Evolutionary conservation across 53 echinoderm and acorn worm species (phyloP), one percentile per base, ranked within the genome.

Genomic region (Patiria pectinifera): DNA sequence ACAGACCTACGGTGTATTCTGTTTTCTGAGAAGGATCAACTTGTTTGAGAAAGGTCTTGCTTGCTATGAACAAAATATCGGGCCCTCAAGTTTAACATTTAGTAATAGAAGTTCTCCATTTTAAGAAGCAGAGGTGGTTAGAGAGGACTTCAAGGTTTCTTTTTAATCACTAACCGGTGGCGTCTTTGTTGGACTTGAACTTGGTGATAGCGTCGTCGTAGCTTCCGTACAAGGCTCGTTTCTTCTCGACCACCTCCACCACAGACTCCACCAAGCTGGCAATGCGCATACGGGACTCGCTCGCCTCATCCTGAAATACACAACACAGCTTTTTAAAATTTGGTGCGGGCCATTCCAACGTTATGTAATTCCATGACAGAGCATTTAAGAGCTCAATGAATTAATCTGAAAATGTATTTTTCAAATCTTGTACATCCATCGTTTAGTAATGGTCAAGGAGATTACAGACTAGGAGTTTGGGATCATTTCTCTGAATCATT

Each of bases 201-300:
- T 98, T 95, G 60, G 86, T 94, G 94, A 98, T 98, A 82, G 98
- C 96, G 4, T 94, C 95, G 44, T 98, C 98, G 22, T 98, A 98
- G 70, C 92, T 86, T 18, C 91, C 92, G 77, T 92, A 93, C 69
- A 97, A 93, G 25, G 84, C 79, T 76, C 89, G 81, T 19, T 96
- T 94, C 80, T 95, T 98, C 71, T 84, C 82, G 62, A 97, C 92
- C 14, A 91, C 80, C 74, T 93, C 87, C 16, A 96, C 84, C 22
- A 98, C 94, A 49, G 95, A 94, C 84, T 98, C 99, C 59, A 98
- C 94, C 78, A 96, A 82, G 24, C 96, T 94, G 62, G 97, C 95
- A 23, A 98, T 94, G 62, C 95, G 95, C 79, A 98, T 89, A 81
- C 99, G 99, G 59, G 96, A 95, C 83, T 98, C 99, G 35, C 89